A percentile compares a stretch with the other conserved stretches of the same genome.
Evolutionary conservation across 2,797 vertebrate genomes (phyloP).

Genomic region (Clarias fuscus): DNA sequence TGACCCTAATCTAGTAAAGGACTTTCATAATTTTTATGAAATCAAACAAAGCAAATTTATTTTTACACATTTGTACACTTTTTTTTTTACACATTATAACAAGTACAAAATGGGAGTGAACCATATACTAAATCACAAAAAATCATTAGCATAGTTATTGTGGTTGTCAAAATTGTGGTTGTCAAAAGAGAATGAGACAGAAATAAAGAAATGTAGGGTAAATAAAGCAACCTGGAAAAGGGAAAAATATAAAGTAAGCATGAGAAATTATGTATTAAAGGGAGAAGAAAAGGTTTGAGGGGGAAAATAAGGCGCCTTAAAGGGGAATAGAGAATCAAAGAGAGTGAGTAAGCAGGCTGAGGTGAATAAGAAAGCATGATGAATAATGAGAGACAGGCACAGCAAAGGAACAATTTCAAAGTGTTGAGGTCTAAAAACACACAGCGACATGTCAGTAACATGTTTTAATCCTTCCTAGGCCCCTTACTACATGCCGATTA

Average conservation of each 20-base stretch:
- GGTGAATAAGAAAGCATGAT: slow-evolving; percentile 50
- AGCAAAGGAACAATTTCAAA: slow-evolving; percentile 46
- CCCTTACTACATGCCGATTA: no score
- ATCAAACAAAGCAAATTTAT: background rate
- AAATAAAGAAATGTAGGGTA: background rate
- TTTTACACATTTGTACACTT: no score
- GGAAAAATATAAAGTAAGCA: background rate
- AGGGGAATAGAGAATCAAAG: slow-evolving; percentile 62
- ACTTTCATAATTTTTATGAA: background rate
- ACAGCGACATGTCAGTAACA: slow-evolving; percentile 36
- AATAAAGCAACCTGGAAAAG: background rate
- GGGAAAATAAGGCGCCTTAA: slow-evolving; percentile 37
- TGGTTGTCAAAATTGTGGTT: background rate
- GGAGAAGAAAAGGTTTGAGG: slow-evolving; percentile 9
- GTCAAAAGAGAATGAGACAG: background rate
- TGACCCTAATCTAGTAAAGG: background rate
- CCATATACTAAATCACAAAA: background rate
- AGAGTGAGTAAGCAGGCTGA: slow-evolving; percentile 52
- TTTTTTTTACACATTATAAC: background rate
- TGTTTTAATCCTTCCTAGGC: background rate
- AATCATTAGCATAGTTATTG: background rate
- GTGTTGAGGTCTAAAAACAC: slow-evolving; percentile 33
- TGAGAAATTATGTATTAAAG: slow-evolving; percentile 17
- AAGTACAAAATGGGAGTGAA: background rate
- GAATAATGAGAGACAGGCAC: slow-evolving; percentile 54